Conservation (phyloP, 1,140 invertebrate species). For the Mya arenaria region DNA sequence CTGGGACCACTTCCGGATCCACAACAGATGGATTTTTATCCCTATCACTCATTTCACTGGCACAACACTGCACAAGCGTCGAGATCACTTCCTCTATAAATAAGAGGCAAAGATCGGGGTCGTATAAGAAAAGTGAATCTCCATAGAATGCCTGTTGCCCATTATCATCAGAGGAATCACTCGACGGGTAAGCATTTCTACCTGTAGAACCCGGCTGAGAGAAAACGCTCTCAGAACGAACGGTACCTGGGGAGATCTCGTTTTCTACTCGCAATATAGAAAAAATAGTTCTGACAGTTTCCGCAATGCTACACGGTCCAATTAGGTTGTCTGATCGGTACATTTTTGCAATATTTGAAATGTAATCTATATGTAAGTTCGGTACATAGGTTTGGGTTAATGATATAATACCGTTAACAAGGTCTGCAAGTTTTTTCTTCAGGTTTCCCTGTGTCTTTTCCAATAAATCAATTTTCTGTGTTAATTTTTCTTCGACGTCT, state of each 20-base stretch:
- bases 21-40: no score
- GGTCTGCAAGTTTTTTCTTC: slow-evolving; percentile 27
- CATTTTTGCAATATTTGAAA: slow-evolving; percentile 37
- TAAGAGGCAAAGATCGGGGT: slow-evolving; percentile 52
- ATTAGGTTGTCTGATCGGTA: slow-evolving; percentile 29
- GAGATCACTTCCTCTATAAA: slow-evolving; percentile 34
- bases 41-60: no score
- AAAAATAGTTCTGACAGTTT: no score
- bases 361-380: slow-evolving; percentile 5
- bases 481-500: slow-evolving; percentile 11
- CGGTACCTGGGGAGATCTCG: not conserved
- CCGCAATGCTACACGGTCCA: not conserved
- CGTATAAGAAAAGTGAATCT: slow-evolving; percentile 14
- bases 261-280: no score
- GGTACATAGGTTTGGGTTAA: slow-evolving; percentile 25
- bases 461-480: slow-evolving; percentile 6
- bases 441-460: not conserved
- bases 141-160: slow-evolving; percentile 23
- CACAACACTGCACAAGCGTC: slow-evolving; percentile 33
- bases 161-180: slow-evolving; percentile 29
- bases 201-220: not conserved
- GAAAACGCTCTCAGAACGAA: not conserved
- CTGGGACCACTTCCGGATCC: no score
- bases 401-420: slow-evolving; percentile 21
- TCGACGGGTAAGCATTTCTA: slow-evolving; percentile 32